Evolutionary conservation across 2,888 invertebrate genomes (phyloP).

Genomic region (Cyrtodaria siliqua): DNA sequence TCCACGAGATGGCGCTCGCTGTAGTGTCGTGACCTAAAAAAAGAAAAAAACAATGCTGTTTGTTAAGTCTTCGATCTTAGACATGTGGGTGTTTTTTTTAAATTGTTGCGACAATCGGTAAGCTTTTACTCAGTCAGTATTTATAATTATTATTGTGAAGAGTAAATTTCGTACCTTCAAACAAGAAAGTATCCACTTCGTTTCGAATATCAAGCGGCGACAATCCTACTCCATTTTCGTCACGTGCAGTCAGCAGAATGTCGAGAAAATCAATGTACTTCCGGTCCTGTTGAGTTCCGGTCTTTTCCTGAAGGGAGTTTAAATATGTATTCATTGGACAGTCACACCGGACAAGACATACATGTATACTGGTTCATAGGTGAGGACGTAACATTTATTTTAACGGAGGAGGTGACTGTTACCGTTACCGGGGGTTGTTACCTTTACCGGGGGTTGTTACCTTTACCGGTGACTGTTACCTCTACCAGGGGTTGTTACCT

Average conservation of each 20-base stretch:
- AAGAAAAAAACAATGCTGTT: no score
- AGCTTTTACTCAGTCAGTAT: neutral
- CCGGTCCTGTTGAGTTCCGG: slow-evolving; percentile 12
- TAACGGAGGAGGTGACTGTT: no score
- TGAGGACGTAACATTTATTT: no score
- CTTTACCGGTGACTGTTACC: no score
- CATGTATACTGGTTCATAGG: no score
- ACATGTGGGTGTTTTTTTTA: neutral
- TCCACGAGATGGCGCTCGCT: slow-evolving; percentile 79
- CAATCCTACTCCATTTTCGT: slow-evolving; percentile 77
- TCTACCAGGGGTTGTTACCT: no score
- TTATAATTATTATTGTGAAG: no score
- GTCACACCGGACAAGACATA: no score
- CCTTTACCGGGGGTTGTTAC: no score
- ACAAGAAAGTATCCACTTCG: slow-evolving; percentile 70
- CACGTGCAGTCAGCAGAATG: slow-evolving; percentile 75
- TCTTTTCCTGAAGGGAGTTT: slow-evolving; percentile 17
- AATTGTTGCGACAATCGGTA: neutral
- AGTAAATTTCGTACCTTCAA: slow-evolving; percentile 80
- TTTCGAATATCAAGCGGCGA: slow-evolving; percentile 77
- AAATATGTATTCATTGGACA: neutral
- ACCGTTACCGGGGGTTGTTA: no score
- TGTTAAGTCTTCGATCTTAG: no score
- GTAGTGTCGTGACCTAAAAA: slow-evolving; percentile 78
- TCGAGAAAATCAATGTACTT: slow-evolving; percentile 75